Evolutionary conservation across 2,113 vertebrate species (phyloP).

Genomic region (Emydura subglobosa): DNA sequence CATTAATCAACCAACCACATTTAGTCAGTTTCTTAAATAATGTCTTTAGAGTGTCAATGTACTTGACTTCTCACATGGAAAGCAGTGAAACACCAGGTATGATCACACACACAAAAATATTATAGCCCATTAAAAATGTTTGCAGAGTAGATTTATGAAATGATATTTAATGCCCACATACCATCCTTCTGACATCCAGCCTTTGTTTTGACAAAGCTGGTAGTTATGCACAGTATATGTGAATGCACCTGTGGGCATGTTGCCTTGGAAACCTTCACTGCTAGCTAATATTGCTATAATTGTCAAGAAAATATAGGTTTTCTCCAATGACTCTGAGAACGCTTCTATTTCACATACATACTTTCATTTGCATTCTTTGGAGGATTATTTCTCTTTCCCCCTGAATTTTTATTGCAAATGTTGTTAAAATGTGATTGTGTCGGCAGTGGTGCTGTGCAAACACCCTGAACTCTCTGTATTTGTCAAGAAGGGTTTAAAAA

Average conservation of each 20-base stretch:
- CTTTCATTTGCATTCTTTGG: slow-evolving; percentile 44
- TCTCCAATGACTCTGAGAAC: slow-evolving; percentile 21
- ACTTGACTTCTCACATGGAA: not conserved
- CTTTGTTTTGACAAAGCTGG: slow-evolving; percentile 59
- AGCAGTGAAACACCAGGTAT: accelerated
- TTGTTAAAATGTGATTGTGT: not conserved
- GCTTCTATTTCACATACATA: slow-evolving; percentile 57
- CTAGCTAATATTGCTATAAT: slow-evolving; percentile 74
- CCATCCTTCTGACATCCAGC: slow-evolving; percentile 52
- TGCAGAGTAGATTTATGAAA: not conserved
- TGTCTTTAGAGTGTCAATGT: not conserved
- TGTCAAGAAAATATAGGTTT: slow-evolving; percentile 72
- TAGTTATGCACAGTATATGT: slow-evolving; percentile 55
- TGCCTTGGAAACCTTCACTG: slow-evolving; percentile 71
- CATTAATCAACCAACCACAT: not conserved
- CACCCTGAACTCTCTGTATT: not conserved
- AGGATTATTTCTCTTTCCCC: not conserved
- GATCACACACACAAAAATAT: not conserved
- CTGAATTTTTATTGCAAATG: not conserved
- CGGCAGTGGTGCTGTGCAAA: not conserved
- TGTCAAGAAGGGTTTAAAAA: not conserved
- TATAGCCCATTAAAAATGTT: slow-evolving; percentile 8
- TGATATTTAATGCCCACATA: not conserved
- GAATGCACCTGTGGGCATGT: slow-evolving; percentile 62
- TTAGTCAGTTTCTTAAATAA: not conserved